Percentiles rank a stretch among this genome's conserved stretches.
Conservation (phyloP, 2,113 vertebrate genomes). For the Myotis brandtii region DNA sequence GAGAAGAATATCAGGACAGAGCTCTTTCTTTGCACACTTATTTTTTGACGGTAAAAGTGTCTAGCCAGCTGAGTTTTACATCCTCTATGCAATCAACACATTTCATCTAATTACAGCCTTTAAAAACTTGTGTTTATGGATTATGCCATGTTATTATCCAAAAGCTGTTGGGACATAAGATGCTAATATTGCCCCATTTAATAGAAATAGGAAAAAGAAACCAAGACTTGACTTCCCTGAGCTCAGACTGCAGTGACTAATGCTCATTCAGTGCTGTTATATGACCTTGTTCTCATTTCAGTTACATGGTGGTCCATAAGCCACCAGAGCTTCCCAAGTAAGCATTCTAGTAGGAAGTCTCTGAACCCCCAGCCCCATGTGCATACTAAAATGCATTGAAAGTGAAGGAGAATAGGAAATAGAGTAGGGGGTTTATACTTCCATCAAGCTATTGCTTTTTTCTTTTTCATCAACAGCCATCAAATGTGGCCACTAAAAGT, state of each 20-base stretch:
- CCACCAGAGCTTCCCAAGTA: neutral
- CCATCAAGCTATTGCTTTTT: neutral
- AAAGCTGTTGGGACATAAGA: neutral
- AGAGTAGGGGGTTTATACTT: neutral
- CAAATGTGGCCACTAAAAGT: neutral
- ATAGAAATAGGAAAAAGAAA: constrained; percentile 1
- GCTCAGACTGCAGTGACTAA: neutral
- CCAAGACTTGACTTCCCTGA: neutral
- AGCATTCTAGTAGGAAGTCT: neutral
- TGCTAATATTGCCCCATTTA: neutral
- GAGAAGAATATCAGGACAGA: neutral
- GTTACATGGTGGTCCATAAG: neutral
- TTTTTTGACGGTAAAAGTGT: neutral
- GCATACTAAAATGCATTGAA: neutral
- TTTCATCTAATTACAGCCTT: neutral
- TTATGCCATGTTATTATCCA: neutral
- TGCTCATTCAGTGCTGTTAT: rapidly evolving
- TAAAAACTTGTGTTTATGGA: neutral
- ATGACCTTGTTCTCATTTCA: neutral
- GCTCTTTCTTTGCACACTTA: neutral
- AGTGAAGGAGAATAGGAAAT: neutral
- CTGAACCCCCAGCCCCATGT: neutral
- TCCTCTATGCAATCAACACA: neutral
- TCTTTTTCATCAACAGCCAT: neutral
- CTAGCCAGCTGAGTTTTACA: neutral